phyloP scores from a whole-genome alignment of 2,797 vertebrate genomes.

The Hybognathus amarus region DNA sequence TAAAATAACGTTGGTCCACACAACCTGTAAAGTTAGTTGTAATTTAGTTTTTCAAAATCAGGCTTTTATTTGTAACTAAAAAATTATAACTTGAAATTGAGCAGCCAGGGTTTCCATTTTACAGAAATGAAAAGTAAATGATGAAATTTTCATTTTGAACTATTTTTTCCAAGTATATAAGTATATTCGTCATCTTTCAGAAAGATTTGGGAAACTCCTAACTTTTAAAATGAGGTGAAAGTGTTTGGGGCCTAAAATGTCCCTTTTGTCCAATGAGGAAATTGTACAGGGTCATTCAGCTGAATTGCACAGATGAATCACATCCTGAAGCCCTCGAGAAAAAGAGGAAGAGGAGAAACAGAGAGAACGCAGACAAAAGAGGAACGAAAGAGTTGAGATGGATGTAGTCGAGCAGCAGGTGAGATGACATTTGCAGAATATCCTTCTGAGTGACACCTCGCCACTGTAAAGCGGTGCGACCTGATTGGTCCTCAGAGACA shows the following conservation, averaged over 20 bases:
- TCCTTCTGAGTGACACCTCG: constrained; percentile 48
- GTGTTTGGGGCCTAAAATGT: background rate
- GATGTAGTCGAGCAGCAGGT: constrained; percentile 57
- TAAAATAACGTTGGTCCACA: background rate
- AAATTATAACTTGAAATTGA: background rate
- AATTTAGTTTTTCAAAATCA: too few relatives aligned
- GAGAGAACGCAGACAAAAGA: constrained; percentile 3
- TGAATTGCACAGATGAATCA: background rate
- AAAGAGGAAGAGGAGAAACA: constrained; percentile 15
- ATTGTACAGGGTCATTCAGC: background rate
- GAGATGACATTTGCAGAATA: constrained; percentile 44
- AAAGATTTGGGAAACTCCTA: background rate
- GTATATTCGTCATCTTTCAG: background rate
- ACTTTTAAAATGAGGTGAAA: background rate
- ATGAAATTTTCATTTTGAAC: background rate
- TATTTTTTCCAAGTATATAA: background rate
- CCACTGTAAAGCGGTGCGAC: background rate
- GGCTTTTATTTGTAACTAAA: background rate
- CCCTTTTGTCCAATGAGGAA: constrained; percentile 38
- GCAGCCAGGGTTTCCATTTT: background rate
- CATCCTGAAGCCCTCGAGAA: constrained; percentile 7
- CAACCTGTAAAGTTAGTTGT: background rate
- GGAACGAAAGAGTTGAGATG: constrained; percentile 31
- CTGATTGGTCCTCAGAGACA: constrained; percentile 19
- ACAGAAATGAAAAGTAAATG: background rate